Evolutionary conservation across 2,797 vertebrate species (phyloP).

Genomic region (Phalloptychus januarius): DNA sequence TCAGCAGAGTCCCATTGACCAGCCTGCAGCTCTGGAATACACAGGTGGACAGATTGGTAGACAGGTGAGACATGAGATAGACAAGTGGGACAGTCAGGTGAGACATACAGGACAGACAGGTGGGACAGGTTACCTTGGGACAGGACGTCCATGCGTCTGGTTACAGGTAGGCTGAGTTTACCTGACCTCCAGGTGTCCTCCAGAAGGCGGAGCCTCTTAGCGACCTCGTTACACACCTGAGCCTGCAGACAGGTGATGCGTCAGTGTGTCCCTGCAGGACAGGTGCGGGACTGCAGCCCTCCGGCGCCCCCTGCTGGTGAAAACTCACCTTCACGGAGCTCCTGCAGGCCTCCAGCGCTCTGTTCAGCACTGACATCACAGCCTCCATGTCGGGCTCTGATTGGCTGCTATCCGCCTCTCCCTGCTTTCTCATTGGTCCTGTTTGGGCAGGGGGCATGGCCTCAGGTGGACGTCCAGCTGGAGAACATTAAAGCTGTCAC

Average conservation of each 20-base stretch:
- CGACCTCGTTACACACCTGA: slow-evolving; percentile 90
- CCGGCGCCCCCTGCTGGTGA: not conserved
- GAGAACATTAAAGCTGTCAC: not conserved
- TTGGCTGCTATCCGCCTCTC: slow-evolving; percentile 34
- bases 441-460: slow-evolving; percentile 17
- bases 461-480: slow-evolving; percentile 35
- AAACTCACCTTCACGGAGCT: slow-evolving; percentile 77
- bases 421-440: slow-evolving; percentile 36
- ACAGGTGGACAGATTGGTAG: slow-evolving; percentile 3
- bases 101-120: not conserved
- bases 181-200: slow-evolving; percentile 86
- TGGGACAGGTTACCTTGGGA: slow-evolving; percentile 77
- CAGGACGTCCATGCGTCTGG: slow-evolving; percentile 86
- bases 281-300: not conserved
- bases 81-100: not conserved
- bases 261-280: not conserved
- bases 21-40: slow-evolving; percentile 80
- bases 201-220: slow-evolving; percentile 85
- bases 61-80: not conserved
- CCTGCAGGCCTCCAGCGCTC: slow-evolving; percentile 82
- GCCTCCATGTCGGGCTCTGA: slow-evolving; percentile 71
- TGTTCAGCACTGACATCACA: slow-evolving; percentile 78
- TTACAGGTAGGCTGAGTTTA: slow-evolving; percentile 86
- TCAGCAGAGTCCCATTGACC: slow-evolving; percentile 87
- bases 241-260: slow-evolving; percentile 74